Conservation (phyloP, 1,140 invertebrate genomes). For the Heliconius nattereri region DNA sequence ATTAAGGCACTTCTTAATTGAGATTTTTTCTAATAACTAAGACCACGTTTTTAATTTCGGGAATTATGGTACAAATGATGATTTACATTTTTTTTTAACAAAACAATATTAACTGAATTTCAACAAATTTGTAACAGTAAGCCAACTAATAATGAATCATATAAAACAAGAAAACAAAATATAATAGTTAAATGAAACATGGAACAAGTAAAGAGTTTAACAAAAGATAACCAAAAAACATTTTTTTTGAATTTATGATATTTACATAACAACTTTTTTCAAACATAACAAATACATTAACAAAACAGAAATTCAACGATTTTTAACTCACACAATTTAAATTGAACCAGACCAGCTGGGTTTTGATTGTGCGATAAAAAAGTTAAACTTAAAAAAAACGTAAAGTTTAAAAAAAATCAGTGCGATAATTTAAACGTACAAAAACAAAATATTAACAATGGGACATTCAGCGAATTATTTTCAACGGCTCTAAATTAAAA, state of each 20-base stretch:
- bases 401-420: background rate
- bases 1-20: constrained; percentile 61
- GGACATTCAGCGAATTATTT: background rate
- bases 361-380: constrained; percentile 23
- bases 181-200: background rate
- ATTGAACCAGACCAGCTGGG: constrained; percentile 43
- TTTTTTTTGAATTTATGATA: background rate
- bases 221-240: constrained; percentile 16
- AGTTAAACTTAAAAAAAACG: constrained; percentile 33
- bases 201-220: background rate
- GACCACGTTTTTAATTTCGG: background rate
- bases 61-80: background rate
- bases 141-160: background rate
- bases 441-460: background rate
- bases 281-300: constrained; percentile 30
- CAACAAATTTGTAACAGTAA: background rate
- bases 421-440: background rate
- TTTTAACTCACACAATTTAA: constrained; percentile 40
- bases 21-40: constrained; percentile 18
- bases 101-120: constrained; percentile 26
- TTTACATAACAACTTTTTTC: constrained; percentile 15
- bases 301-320: constrained; percentile 57
- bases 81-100: background rate
- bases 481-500: background rate
- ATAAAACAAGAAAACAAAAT: background rate